These are phyloP conservation scores for Tetramorium simillimum DNA, from an alignment of 1,140 invertebrate species.

Conservation along the genomic window DNA sequence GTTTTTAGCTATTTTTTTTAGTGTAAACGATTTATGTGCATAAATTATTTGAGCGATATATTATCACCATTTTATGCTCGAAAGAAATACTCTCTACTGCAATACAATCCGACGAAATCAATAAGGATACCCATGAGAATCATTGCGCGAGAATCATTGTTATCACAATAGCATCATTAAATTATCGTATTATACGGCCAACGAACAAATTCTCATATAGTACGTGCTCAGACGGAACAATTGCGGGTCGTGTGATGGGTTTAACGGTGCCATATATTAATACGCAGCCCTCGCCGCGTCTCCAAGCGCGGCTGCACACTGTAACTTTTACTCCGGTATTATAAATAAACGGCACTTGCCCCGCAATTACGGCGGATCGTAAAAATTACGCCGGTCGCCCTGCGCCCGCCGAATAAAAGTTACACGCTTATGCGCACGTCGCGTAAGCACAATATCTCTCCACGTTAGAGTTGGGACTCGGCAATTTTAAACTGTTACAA, in stretches of 20 bases:
- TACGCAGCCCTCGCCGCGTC: constrained; percentile 19
- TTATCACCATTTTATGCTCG: neutral
- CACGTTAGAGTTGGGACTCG: neutral
- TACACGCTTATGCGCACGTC: neutral
- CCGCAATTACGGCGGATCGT: constrained; percentile 41
- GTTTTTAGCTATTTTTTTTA: no score
- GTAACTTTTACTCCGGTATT: constrained; percentile 52
- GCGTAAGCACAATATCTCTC: constrained; percentile 1
- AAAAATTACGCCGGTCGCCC: constrained; percentile 27
- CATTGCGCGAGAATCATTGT: neutral
- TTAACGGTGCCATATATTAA: constrained; percentile 57
- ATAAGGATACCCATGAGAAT: neutral
- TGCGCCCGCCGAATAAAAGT: constrained; percentile 11
- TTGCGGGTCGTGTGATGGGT: constrained; percentile 49
- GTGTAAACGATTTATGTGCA: neutral
- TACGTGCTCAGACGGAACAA: constrained; percentile 42
- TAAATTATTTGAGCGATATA: neutral
- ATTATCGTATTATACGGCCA: constrained; percentile 15
- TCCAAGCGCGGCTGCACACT: constrained; percentile 25
- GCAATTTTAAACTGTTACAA: constrained; percentile 29
- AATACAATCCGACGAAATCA: constrained; percentile 1
- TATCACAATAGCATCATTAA: constrained; percentile 26
- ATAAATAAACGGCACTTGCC: constrained; percentile 56
- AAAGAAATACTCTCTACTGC: neutral
- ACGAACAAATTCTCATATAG: constrained; percentile 37